Evolutionary conservation across 2,113 vertebrate genomes (phyloP).

Genomic region (Petrocephalus zakoni): DNA sequence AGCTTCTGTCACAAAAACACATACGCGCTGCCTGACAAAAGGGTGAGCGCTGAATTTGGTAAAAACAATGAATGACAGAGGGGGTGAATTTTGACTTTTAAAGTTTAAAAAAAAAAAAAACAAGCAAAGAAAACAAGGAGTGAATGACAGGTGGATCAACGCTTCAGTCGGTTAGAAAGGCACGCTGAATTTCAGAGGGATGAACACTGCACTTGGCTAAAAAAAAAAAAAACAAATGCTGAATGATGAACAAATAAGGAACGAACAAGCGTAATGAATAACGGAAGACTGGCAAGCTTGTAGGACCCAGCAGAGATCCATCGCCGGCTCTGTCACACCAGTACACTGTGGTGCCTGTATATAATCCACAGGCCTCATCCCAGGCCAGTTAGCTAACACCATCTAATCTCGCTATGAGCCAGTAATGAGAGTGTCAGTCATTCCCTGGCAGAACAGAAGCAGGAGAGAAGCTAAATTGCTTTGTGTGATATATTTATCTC

Average conservation of each 20-base stretch:
- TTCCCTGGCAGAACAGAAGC: background rate
- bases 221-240: background rate
- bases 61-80: background rate
- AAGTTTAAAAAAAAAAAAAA: background rate
- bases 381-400: background rate
- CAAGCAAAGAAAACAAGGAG: background rate
- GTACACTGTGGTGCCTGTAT: background rate
- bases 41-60: background rate
- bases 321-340: background rate
- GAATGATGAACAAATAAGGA: background rate
- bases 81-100: background rate
- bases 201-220: background rate
- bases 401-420: background rate
- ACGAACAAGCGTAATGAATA: background rate
- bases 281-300: background rate
- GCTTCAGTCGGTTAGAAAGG: background rate
- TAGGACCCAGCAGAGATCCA: background rate
- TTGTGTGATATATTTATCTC: background rate
- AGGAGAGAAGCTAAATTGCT: slow-evolving; percentile 2
- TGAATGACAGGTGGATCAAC: background rate
- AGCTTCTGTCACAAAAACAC: background rate
- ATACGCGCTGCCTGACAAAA: background rate
- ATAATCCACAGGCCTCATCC: background rate
- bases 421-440: slow-evolving; percentile 17
- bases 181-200: background rate